These are phyloP conservation scores for Urocitellus parryii DNA, from an alignment of 2,113 vertebrate genomes.

Conservation along the genomic window DNA sequence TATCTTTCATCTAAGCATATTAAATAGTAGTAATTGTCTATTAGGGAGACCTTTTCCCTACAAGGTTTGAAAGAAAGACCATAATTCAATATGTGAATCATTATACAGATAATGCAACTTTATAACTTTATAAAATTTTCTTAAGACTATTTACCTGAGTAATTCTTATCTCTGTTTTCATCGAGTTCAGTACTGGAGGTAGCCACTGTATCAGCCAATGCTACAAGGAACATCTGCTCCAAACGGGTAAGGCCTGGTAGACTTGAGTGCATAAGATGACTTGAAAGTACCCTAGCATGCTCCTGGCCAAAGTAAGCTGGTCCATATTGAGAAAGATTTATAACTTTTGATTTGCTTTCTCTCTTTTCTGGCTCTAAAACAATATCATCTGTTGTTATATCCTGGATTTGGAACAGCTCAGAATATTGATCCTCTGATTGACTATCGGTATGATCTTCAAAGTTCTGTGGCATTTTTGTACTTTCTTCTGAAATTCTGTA, in stretches of 20 bases:
- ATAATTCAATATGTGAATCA: background rate
- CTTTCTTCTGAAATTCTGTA: conserved; percentile 93
- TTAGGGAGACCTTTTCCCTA: background rate
- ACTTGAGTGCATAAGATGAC: conserved; percentile 99
- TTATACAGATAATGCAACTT: background rate
- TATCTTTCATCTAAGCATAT: conserved; percentile 16
- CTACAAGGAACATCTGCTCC: conserved; percentile 99
- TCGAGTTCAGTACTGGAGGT: conserved; percentile 96
- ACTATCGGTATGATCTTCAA: conserved; percentile 87
- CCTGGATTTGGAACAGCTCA: conserved; percentile 94
- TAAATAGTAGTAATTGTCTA: background rate
- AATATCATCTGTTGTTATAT: conserved; percentile 95
- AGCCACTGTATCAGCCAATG: conserved; percentile 97
- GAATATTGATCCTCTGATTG: conserved; percentile 94
- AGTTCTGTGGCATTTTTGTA: conserved; percentile 88
- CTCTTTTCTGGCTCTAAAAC: conserved; percentile 96
- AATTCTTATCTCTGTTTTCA: conserved; percentile 93
- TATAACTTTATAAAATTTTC: background rate
- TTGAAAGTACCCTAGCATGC: conserved; percentile 97
- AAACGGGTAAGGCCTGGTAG: conserved; percentile 97
- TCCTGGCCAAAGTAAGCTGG: conserved; percentile 97
- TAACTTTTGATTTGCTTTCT: conserved; percentile 96
- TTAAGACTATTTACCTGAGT: conserved; percentile 89
- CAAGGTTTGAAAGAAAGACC: conserved; percentile 55
- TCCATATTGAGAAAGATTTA: conserved; percentile 98